These are phyloP conservation scores for Sitta europaea DNA, from an alignment of 2,113 vertebrate genomes.

Conservation along the genomic window DNA sequence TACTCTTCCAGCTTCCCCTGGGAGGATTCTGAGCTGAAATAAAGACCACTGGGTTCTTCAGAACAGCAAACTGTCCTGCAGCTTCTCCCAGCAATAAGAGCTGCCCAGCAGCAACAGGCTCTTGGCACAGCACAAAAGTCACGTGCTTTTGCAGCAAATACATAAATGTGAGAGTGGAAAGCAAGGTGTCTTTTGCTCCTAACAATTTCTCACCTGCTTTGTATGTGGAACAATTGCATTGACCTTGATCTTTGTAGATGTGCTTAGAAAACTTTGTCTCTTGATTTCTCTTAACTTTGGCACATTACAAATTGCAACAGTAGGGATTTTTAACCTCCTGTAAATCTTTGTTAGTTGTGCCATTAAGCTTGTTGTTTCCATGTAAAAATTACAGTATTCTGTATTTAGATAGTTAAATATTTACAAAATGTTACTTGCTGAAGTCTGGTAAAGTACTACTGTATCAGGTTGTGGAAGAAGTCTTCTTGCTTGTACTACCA, in stretches of 20 bases:
- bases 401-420: background rate
- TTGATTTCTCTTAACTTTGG: background rate
- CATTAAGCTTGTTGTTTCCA: background rate
- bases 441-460: background rate
- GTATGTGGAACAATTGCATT: background rate
- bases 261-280: background rate
- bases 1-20: background rate
- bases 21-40: background rate
- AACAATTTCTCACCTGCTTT: background rate
- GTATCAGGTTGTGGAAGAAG: background rate
- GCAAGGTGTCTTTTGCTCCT: background rate
- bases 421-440: background rate
- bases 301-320: background rate
- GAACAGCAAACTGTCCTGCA: fast-evolving
- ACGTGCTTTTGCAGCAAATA: background rate
- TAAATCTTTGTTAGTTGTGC: background rate
- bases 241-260: background rate
- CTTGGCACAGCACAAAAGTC: background rate
- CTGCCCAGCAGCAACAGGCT: background rate
- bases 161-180: background rate
- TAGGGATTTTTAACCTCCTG: background rate
- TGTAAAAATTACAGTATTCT: background rate
- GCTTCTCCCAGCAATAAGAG: background rate
- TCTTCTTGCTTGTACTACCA: background rate
- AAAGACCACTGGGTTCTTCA: background rate